A percentile compares a stretch with the other conserved stretches of the same genome.
Evolutionary conservation across 2,888 invertebrate species (phyloP).

Genomic region (Osmoderma eremita): DNA sequence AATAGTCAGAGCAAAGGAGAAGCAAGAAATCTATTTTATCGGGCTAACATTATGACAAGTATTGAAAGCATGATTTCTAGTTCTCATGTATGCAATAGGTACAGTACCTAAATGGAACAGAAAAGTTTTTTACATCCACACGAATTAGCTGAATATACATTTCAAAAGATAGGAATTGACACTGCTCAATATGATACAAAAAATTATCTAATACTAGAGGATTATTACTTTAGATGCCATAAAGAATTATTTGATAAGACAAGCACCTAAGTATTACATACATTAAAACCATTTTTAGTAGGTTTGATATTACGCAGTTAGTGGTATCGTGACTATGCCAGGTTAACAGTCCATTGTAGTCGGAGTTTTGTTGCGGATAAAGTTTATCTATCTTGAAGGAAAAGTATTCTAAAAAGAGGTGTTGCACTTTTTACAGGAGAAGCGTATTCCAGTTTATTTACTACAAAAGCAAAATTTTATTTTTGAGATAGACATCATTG

Average conservation of each 20-base stretch:
- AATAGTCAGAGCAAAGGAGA: slow-evolving; percentile 4
- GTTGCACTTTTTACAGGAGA: too few relatives aligned
- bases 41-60: background rate
- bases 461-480: too few relatives aligned
- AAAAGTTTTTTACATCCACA: background rate
- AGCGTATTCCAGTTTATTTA: too few relatives aligned
- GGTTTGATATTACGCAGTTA: too few relatives aligned
- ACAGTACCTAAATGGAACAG: too few relatives aligned
- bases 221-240: slow-evolving; percentile 8
- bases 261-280: background rate
- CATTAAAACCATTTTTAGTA: too few relatives aligned
- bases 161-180: slow-evolving; percentile 14
- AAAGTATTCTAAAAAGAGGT: too few relatives aligned
- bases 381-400: too few relatives aligned
- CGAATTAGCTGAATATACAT: slow-evolving; percentile 12
- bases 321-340: too few relatives aligned
- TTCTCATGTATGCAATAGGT: slow-evolving; percentile 9
- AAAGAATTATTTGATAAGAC: slow-evolving; percentile 4
- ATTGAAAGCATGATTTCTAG: background rate
- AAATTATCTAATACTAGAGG: slow-evolving; percentile 8
- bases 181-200: slow-evolving; percentile 5
- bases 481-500: too few relatives aligned
- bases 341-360: too few relatives aligned
- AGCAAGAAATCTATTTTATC: slow-evolving; percentile 4
- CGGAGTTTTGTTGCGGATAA: too few relatives aligned